Evolutionary conservation across 2,113 vertebrate species (phyloP), one percentile per base, ranked within the genome.

Genomic region (Mastomys coucha): DNA sequence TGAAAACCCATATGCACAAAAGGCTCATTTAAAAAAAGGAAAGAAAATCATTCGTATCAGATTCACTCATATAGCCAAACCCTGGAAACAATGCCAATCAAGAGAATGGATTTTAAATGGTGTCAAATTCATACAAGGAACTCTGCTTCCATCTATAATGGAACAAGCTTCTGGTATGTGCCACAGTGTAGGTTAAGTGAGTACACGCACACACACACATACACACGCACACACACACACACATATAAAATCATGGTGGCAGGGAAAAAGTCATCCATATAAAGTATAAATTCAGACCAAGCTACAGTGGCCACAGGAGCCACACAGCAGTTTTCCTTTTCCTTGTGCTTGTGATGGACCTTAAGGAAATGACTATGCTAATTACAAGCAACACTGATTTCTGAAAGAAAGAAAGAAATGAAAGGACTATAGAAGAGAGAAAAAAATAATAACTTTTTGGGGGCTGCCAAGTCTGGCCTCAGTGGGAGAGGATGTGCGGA

Each of bases 31-130:
- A 78, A 65, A 65, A 28, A 28, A 28, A 31, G 13, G 33, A 69
- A 36, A 69, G 14, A 8, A 69, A 36, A 36, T 2, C 31, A 24
- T 96, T 91, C 90, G 65, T n/a, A 53, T 92, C 82, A 95, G 39
- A 93, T 93, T 81, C 77, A 93, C 70, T 93, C n/a, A 81, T 58
- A 39, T 31, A 93, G 42, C 5, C 89, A 76, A 95, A 78, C 53
- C 65, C 0, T 7, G 28, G 70, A 92, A 94, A 65, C 19, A 86
- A 58, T 72, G 26, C 5, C 76, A 93, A 89, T 20, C 60, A 69
- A 89, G 10, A 91, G 39, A 80, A 75, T 9, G 14, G n/a, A 89
- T 88, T 86, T 86, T 60, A 96, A 82, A 8, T 14, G 70, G 13
- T 81, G 39, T n/a, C 16, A 39, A 16, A 82, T 65, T 87, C 36